Evolutionary conservation across 2,797 vertebrate genomes (phyloP), one percentile per base, ranked within the genome.

Genomic region (Pterois miles): DNA sequence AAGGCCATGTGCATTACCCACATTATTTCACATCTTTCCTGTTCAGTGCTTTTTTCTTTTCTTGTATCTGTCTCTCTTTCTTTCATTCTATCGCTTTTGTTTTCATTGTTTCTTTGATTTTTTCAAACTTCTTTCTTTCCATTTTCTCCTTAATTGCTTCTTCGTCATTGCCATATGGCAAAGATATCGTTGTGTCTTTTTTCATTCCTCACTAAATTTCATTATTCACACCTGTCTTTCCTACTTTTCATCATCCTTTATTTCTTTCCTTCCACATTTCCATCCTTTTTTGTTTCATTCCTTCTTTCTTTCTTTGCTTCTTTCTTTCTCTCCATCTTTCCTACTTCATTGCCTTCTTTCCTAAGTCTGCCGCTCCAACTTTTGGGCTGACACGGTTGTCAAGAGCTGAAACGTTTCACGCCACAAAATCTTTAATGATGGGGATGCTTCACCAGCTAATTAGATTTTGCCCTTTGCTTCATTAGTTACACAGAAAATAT

Each of bases 401-500:
- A 78, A 65, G 57, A 73, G 40, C 46, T 67, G 48, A 34, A 66
- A 65, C 3, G 2, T 48, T 69, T 50, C 20, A 34, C 1, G 12
- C 3, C 43, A 50, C 29, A 22, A 52, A 36, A 33, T 74, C 62
- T 58, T 62, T 67, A 85, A 71, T 20, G 50, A 79, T 29, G 12
- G 31, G 18, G 46, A 78, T 48, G 60, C 74, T 74, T 82, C 11
- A 57, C 8, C 29, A 46, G 63, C 43, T 56, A 75, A 46, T 79
- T 80, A 63, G 11, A 76, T 68, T 71, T 76, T 38, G 27, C 63
- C 34, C 20, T 29, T 29, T 22, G 65, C 59, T 48, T 77, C 69
- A 79, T 84, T 84, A 85, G 40, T 58, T 18, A n/a, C 6, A 43
- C 10, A 2, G 29, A 4, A 64, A 13, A 43, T 59, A 70, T 77